phyloP scores from a whole-genome alignment of 2,797 vertebrate species.

The Harpagifer antarcticus region DNA sequence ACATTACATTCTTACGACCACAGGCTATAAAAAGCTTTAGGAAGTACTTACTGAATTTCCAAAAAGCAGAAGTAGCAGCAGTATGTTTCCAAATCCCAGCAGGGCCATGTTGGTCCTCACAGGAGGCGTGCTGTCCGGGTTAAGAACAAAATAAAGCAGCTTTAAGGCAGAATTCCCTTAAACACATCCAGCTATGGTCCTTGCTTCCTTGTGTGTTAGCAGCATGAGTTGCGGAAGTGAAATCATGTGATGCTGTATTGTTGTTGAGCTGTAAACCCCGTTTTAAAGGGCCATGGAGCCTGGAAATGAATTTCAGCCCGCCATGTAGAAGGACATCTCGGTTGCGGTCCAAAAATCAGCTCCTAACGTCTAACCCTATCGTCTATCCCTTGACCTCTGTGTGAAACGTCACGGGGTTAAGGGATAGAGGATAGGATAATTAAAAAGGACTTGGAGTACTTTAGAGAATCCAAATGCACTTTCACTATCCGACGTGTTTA shows the following conservation, averaged over 20 bases:
- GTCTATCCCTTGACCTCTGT: too few relatives aligned
- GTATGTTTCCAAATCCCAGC: constrained; percentile 10
- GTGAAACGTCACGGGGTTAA: too few relatives aligned
- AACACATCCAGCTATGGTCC: rapidly evolving
- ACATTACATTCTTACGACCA: too few relatives aligned
- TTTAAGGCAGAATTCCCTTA: not conserved
- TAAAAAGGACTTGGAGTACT: too few relatives aligned
- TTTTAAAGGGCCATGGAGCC: not conserved
- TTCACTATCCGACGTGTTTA: too few relatives aligned
- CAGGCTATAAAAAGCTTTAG: not conserved
- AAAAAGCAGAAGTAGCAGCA: constrained; percentile 48
- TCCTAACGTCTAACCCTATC: too few relatives aligned
- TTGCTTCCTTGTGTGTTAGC: not conserved
- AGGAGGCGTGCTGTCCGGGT: not conserved
- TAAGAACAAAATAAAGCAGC: rapidly evolving
- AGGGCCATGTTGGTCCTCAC: constrained; percentile 47
- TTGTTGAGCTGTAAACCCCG: not conserved
- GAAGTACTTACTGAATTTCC: constrained; percentile 65
- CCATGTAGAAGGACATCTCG: too few relatives aligned
- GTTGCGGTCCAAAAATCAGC: too few relatives aligned
- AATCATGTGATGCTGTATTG: constrained; percentile 62
- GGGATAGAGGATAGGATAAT: too few relatives aligned
- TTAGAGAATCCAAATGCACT: too few relatives aligned
- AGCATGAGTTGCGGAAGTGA: constrained; percentile 66
- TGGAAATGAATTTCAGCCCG: too few relatives aligned